Percentiles rank a stretch among this genome's conserved stretches.
Evolutionary conservation across 2,113 vertebrate species (phyloP).

Genomic region (Coryphaenoides rupestris): DNA sequence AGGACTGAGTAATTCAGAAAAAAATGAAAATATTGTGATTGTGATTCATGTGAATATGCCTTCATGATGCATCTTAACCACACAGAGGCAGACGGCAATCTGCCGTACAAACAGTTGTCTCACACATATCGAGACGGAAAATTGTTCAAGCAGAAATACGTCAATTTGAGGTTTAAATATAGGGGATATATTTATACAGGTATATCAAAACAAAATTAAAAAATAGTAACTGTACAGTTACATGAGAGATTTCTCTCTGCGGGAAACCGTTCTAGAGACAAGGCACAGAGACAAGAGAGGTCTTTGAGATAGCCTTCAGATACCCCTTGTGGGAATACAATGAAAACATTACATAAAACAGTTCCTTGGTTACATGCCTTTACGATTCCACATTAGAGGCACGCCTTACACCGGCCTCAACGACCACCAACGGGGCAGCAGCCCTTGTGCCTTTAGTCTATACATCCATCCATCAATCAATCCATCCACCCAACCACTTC

Average conservation of each 20-base stretch:
- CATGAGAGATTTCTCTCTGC: conserved; percentile 27
- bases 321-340: not conserved
- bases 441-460: conserved; percentile 26
- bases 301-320: conserved; percentile 15
- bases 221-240: conserved; percentile 1
- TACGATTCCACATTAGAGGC: conserved; percentile 33
- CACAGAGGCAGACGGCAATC: conserved; percentile 9
- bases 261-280: conserved; percentile 23
- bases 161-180: not conserved
- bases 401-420: conserved; percentile 17
- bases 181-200: conserved; percentile 16
- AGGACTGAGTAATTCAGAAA: too few species aligned
- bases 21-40: too few species aligned
- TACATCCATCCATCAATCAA: conserved; percentile 15
- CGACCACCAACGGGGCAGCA: conserved; percentile 14
- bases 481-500: conserved; percentile 9
- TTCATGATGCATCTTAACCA: conserved; percentile 44
- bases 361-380: conserved; percentile 14
- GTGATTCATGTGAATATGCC: conserved; percentile 21
- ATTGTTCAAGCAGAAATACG: too few species aligned
- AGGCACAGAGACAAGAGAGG: conserved; percentile 48
- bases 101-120: too few species aligned
- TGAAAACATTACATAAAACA: conserved; percentile 3
- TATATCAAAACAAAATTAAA: too few species aligned
- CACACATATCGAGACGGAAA: too few species aligned